Evolutionary conservation across 2,797 vertebrate species (phyloP).

Genomic region (Picus viridis): DNA sequence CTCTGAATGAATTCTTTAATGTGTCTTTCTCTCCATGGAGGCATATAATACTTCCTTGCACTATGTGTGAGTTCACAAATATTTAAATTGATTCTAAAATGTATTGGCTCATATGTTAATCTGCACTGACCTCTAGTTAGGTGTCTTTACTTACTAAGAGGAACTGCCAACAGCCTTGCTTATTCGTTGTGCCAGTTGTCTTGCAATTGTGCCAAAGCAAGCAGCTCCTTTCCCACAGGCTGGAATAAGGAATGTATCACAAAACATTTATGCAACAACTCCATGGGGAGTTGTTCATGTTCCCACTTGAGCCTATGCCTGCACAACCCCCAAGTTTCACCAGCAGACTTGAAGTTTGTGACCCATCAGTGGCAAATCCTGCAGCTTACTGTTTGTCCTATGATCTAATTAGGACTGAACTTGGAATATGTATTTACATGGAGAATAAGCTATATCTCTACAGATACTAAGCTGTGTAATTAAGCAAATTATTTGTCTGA

Average conservation of each 20-base stretch:
- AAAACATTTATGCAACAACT: not conserved
- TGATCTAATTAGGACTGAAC: not conserved
- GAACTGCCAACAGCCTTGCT: not conserved
- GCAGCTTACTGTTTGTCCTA: not conserved
- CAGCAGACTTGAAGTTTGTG: not conserved
- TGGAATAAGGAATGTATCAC: not conserved
- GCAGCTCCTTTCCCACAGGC: not conserved
- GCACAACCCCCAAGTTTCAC: not conserved
- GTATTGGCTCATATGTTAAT: not conserved
- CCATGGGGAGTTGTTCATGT: not conserved
- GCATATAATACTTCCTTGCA: not conserved
- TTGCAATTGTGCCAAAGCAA: not conserved
- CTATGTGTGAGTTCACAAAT: not conserved
- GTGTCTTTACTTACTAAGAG: not conserved
- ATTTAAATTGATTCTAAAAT: not conserved
- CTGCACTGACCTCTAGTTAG: slow-evolving; percentile 1
- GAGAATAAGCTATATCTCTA: not conserved
- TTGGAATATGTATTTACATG: not conserved
- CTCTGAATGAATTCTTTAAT: not conserved
- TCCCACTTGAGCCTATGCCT: not conserved
- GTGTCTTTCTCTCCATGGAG: not conserved
- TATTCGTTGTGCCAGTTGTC: not conserved
- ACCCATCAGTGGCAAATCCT: not conserved
- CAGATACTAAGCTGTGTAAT: not conserved
- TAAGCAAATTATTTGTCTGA: not conserved